phyloP scores from a whole-genome alignment of 2,888 invertebrate genomes.

The Dilophus febrilis region DNA sequence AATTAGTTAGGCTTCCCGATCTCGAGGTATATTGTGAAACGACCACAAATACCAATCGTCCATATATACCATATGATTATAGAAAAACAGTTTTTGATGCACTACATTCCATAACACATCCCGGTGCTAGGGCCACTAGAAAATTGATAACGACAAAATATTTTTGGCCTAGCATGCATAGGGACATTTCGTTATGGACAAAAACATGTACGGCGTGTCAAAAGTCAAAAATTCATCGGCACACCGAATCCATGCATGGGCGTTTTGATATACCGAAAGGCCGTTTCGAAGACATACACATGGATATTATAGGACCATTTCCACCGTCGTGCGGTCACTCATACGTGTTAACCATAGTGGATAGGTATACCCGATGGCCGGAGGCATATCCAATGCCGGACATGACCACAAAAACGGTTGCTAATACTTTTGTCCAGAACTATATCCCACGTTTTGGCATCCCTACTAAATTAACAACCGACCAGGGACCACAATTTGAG shows the following conservation, averaged over 20 bases:
- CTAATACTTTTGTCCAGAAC: constrained; percentile 15
- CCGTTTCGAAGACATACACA: background rate
- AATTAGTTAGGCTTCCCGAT: too few species aligned
- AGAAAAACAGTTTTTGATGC: constrained; percentile 3
- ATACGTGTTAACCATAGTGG: constrained; percentile 20
- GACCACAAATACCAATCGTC: constrained; percentile 5
- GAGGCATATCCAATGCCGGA: constrained; percentile 14
- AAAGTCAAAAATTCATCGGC: background rate
- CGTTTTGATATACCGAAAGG: background rate
- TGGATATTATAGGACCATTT: constrained; percentile 16
- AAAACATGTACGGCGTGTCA: constrained; percentile 5
- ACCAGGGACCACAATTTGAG: constrained; percentile 17
- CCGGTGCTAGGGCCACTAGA: constrained; percentile 11
- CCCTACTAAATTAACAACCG: constrained; percentile 19
- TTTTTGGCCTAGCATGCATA: constrained; percentile 1
- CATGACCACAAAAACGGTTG: constrained; percentile 14
- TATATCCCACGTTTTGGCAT: constrained; percentile 29
- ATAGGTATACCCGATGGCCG: constrained; percentile 14
- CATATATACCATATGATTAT: constrained; percentile 10
- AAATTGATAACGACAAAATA: constrained; percentile 13
- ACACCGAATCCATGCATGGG: background rate
- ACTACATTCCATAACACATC: constrained; percentile 5
- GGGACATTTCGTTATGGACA: background rate
- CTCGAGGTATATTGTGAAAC: background rate
- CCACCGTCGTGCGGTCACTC: constrained; percentile 11